These are phyloP conservation scores for Pteria penguin DNA, from an alignment of 2,888 invertebrate genomes.

Conservation along the genomic window DNA sequence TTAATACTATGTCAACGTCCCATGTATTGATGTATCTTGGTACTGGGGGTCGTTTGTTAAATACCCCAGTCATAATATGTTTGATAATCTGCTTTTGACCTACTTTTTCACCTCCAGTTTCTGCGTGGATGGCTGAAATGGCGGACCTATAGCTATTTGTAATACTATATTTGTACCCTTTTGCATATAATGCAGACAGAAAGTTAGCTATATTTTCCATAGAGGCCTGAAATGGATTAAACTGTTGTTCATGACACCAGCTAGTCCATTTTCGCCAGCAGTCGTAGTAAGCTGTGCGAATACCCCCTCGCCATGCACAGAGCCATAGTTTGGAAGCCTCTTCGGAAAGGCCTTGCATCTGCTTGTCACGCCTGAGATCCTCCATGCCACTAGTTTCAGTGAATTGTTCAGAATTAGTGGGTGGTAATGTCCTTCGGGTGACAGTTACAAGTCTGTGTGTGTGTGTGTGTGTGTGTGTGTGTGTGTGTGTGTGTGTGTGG, in stretches of 20 bases:
- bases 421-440: too few species aligned
- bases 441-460: too few species aligned
- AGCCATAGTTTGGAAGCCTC: too few species aligned
- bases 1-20: not conserved
- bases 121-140: not conserved
- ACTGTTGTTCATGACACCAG: not conserved
- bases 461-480: too few species aligned
- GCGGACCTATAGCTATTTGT: not conserved
- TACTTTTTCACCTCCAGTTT: not conserved
- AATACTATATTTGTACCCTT: not conserved
- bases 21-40: not conserved
- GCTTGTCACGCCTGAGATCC: too few species aligned
- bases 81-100: not conserved
- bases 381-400: too few species aligned
- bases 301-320: too few species aligned
- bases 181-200: not conserved
- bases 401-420: too few species aligned
- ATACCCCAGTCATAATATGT: not conserved
- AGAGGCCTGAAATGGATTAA: slow-evolving; percentile 3
- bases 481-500: too few species aligned
- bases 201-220: not conserved
- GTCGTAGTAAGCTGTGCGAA: slow-evolving; percentile 2
- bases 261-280: slow-evolving; percentile 3
- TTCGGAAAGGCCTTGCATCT: too few species aligned
- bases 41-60: not conserved